A percentile compares a stretch with the other conserved stretches of the same genome.
These are phyloP conservation scores for Anthoscopus minutus DNA, from an alignment of 2,113 vertebrate genomes.

Conservation along the genomic window DNA sequence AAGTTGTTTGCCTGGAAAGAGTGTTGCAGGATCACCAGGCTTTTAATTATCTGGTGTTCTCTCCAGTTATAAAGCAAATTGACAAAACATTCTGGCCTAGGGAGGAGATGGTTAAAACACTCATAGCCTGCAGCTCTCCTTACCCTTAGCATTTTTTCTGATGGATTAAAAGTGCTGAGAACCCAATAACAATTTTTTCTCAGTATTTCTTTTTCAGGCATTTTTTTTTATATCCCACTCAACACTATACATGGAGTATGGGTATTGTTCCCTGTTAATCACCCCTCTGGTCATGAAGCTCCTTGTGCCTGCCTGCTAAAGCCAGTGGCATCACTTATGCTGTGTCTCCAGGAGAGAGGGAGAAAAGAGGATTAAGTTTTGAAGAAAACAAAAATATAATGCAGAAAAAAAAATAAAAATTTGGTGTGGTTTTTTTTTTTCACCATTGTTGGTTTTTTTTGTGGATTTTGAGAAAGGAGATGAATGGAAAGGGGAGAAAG, in stretches of 20 bases:
- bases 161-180: not conserved
- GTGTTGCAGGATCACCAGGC: not conserved
- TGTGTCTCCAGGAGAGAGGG: not conserved
- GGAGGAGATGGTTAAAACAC: not conserved
- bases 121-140: not conserved
- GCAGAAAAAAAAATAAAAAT: not conserved
- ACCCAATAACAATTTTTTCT: not conserved
- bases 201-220: not conserved
- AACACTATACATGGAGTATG: not conserved
- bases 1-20: not conserved
- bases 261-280: not conserved
- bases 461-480: not conserved
- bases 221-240: not conserved
- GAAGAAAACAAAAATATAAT: not conserved
- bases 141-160: not conserved
- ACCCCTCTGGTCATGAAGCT: not conserved
- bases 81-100: not conserved
- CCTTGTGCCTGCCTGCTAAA: not conserved
- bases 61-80: not conserved
- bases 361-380: not conserved
- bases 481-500: not conserved
- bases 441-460: not conserved
- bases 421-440: not conserved
- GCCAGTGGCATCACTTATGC: not conserved
- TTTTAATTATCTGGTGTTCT: not conserved